Evolutionary conservation across 2,113 vertebrate genomes (phyloP).

Genomic region (Chelonoidis abingdonii): DNA sequence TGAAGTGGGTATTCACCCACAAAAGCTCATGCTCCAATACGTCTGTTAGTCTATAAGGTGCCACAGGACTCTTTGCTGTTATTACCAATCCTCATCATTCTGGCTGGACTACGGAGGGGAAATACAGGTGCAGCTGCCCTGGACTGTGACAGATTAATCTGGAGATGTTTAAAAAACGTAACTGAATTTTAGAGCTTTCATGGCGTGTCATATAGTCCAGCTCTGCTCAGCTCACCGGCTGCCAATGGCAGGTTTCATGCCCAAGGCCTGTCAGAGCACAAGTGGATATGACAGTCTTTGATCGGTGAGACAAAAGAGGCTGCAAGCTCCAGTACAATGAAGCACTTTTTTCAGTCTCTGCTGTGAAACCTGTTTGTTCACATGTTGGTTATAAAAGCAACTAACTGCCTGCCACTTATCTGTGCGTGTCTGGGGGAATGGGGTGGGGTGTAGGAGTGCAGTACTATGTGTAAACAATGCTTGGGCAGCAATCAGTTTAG

Average conservation of each 20-base stretch:
- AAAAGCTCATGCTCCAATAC: too few relatives aligned
- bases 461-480: background rate
- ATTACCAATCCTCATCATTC: too few relatives aligned
- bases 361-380: background rate
- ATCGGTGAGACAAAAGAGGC: background rate
- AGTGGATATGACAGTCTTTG: background rate
- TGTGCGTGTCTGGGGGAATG: background rate
- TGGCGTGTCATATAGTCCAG: too few relatives aligned
- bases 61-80: too few relatives aligned
- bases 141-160: background rate
- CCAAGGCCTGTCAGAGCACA: rapidly evolving
- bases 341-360: background rate
- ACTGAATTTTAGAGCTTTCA: background rate
- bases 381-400: background rate
- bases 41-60: too few relatives aligned
- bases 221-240: background rate
- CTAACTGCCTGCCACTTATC: background rate
- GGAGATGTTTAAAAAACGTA: background rate
- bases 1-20: too few relatives aligned
- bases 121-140: too few relatives aligned
- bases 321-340: background rate
- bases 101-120: too few relatives aligned
- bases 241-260: too few relatives aligned
- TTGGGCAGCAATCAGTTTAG: background rate
- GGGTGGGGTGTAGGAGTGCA: rapidly evolving